phyloP scores from a whole-genome alignment of 2,888 invertebrate genomes.

The Pristionchus arcanus region DNA sequence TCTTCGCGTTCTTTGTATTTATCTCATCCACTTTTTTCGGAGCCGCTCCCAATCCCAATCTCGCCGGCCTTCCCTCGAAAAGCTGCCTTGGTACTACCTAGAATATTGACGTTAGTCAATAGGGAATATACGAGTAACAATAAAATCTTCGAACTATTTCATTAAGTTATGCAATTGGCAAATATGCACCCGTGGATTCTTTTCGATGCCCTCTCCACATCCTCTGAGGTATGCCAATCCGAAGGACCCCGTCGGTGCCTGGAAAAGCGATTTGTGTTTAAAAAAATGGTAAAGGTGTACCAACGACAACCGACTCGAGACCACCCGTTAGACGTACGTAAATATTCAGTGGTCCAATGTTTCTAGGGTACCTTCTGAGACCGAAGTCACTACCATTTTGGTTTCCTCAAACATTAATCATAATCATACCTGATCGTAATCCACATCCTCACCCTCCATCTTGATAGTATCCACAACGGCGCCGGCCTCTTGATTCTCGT shows the following conservation, averaged over 20 bases:
- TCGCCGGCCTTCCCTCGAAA: conserved; percentile 90
- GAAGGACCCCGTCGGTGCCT: conserved; percentile 87
- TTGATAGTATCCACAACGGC: conserved; percentile 53
- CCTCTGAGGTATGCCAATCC: conserved; percentile 95
- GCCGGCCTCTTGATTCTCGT: background rate
- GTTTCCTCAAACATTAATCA: no score
- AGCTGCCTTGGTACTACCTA: conserved; percentile 82
- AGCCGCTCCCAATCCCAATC: conserved; percentile 94
- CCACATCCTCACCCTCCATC: conserved; percentile 66
- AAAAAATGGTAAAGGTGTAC: no score
- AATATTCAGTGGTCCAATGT: no score
- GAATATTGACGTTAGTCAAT: background rate
- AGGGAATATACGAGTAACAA: no score
- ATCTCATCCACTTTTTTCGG: conserved; percentile 62
- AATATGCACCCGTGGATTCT: conserved; percentile 65
- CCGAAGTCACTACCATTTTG: background rate
- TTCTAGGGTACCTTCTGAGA: no score
- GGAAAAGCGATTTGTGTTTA: conserved; percentile 58
- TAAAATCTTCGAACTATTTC: no score
- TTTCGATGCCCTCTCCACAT: conserved; percentile 85
- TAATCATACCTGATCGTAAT: conserved; percentile 63
- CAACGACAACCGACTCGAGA: no score
- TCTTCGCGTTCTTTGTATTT: conserved; percentile 55
- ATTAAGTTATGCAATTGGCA: no score
- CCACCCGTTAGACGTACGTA: no score